Percentiles rank a stretch among this genome's conserved stretches.
Conservation (phyloP, 1,140 invertebrate species). For the Parasteatoda tepidariorum region DNA sequence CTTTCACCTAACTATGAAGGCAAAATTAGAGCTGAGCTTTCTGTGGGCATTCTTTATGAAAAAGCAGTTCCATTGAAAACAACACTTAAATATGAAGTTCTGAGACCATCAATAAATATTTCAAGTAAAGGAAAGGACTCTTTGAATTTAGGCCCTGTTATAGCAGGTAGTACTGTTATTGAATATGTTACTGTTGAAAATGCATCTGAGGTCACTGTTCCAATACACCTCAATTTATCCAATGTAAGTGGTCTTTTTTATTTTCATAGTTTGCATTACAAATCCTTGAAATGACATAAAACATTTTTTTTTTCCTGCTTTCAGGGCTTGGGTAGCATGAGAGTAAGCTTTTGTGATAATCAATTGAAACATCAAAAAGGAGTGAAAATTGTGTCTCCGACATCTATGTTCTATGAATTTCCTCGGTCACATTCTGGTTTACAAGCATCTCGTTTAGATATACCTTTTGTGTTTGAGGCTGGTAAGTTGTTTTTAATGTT, state of each 20-base stretch:
- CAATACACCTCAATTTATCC: constrained; percentile 26
- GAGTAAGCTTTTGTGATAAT: constrained; percentile 27
- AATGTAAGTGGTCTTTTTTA: constrained; percentile 12
- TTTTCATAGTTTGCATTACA: background rate
- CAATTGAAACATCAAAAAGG: constrained; percentile 10
- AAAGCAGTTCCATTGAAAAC: background rate
- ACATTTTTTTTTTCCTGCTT: too few relatives aligned
- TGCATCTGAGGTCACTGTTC: constrained; percentile 9
- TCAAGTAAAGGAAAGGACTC: background rate
- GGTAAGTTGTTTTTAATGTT: background rate
- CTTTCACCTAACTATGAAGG: constrained; percentile 44
- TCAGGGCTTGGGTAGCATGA: constrained; percentile 4
- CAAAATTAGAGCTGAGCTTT: constrained; percentile 12
- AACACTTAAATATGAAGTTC: constrained; percentile 30
- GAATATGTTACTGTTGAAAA: constrained; percentile 26
- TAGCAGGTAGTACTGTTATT: constrained; percentile 17
- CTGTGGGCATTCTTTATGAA: background rate
- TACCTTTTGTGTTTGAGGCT: constrained; percentile 41
- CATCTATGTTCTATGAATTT: constrained; percentile 10
- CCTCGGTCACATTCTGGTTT: background rate
- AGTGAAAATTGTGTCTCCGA: constrained; percentile 11
- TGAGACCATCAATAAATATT: constrained; percentile 14
- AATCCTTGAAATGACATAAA: background rate
- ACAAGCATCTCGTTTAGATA: background rate
- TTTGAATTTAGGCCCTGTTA: constrained; percentile 18